Evolutionary conservation across 2,888 invertebrate genomes (phyloP).

Genomic region (Sarcophaga rosellei): DNA sequence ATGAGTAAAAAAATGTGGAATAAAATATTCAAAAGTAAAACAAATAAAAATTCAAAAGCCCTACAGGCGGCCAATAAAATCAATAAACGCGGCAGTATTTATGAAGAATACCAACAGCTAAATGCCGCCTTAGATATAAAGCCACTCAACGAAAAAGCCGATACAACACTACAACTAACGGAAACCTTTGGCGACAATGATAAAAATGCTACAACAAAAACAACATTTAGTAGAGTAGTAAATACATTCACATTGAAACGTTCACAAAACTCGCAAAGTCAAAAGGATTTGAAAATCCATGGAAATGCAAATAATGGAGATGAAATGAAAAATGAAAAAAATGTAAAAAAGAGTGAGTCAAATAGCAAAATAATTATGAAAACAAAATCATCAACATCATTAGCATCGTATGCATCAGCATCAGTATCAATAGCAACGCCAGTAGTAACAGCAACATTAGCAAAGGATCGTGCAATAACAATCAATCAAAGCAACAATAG

Average conservation of each 20-base stretch:
- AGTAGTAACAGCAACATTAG: slow-evolving; percentile 10
- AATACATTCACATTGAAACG: slow-evolving; percentile 58
- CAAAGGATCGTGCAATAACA: slow-evolving; percentile 32
- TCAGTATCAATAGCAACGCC: background rate
- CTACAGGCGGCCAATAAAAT: slow-evolving; percentile 67
- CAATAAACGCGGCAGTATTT: slow-evolving; percentile 77
- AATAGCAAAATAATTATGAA: background rate
- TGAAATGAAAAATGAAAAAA: slow-evolving; percentile 37
- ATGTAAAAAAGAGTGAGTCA: slow-evolving; percentile 48
- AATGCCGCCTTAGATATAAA: slow-evolving; percentile 71
- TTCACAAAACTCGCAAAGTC: slow-evolving; percentile 40
- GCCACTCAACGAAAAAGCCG: slow-evolving; percentile 41
- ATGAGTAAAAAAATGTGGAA: slow-evolving; percentile 81
- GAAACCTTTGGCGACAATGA: background rate
- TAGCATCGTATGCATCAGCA: background rate
- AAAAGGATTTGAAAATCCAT: slow-evolving; percentile 29
- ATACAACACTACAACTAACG: background rate
- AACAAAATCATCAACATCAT: slow-evolving; percentile 51
- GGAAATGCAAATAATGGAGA: slow-evolving; percentile 43
- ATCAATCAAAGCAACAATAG: slow-evolving; percentile 42
- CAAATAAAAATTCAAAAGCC: slow-evolving; percentile 74
- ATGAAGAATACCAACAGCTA: slow-evolving; percentile 78
- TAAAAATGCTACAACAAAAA: slow-evolving; percentile 16
- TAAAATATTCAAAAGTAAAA: slow-evolving; percentile 80
- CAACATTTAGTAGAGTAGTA: slow-evolving; percentile 58